A percentile compares a stretch with the other conserved stretches of the same genome.
Conservation (phyloP, 2,797 vertebrate species). For the Clangula hyemalis region DNA sequence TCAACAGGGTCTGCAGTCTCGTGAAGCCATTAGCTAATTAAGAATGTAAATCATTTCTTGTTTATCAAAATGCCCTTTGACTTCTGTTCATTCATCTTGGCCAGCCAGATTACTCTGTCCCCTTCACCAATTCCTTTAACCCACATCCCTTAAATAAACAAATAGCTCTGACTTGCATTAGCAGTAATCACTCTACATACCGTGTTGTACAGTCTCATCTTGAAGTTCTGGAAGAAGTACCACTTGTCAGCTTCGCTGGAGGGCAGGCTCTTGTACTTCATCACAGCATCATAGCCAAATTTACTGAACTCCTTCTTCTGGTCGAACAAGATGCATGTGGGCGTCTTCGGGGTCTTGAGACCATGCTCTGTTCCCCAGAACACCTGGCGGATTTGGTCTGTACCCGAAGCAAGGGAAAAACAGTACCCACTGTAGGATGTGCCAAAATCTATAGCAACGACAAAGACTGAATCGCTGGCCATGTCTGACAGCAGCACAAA, state of each 20-base stretch:
- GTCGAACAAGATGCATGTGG: slow-evolving; percentile 10
- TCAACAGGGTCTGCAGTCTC: neutral
- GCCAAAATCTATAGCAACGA: slow-evolving; percentile 16
- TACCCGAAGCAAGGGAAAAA: slow-evolving; percentile 4
- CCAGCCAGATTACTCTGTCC: neutral
- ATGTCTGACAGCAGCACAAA: neutral
- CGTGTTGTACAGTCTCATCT: slow-evolving; percentile 29
- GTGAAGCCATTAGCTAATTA: neutral
- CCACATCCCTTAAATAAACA: neutral
- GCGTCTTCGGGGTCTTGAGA: neutral
- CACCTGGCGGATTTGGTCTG: neutral
- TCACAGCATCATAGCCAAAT: slow-evolving; percentile 43
- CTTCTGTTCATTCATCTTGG: neutral
- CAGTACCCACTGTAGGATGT: slow-evolving; percentile 30
- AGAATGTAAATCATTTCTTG: neutral
- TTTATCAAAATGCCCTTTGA: neutral
- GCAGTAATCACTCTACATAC: neutral
- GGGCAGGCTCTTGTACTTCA: slow-evolving; percentile 36
- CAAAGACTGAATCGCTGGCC: neutral
- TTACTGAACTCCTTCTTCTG: neutral
- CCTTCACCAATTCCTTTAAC: neutral
- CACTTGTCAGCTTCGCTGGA: neutral
- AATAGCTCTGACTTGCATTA: neutral
- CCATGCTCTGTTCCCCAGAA: neutral
- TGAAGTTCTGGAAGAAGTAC: slow-evolving; percentile 62